These are phyloP conservation scores for Grammomys dolichurus DNA, from an alignment of 2,113 vertebrate genomes.

Conservation along the genomic window DNA sequence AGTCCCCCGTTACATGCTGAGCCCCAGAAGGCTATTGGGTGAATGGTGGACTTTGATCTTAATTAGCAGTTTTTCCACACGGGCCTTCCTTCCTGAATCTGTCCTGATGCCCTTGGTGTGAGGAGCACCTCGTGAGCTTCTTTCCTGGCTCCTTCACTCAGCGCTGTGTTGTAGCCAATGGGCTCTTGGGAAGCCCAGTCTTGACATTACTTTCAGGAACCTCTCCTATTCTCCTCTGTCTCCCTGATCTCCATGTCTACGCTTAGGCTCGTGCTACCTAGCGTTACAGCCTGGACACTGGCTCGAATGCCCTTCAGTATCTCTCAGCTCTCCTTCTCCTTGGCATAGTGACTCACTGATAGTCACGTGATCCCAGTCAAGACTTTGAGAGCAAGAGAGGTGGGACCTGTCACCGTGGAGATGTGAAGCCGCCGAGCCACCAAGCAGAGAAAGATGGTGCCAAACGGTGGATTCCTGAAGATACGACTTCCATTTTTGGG, in stretches of 20 bases:
- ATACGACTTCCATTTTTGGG: background rate
- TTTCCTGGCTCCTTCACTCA: background rate
- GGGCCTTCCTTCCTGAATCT: too few relatives aligned
- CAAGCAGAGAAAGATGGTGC: background rate
- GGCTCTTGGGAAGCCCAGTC: background rate
- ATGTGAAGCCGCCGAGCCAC: background rate
- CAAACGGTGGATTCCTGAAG: background rate
- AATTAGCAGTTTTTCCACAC: too few relatives aligned
- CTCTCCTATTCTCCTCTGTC: background rate
- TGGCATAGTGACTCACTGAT: background rate
- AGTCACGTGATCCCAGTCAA: background rate
- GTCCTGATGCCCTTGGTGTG: fast-evolving
- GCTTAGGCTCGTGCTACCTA: background rate
- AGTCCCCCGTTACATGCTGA: too few relatives aligned
- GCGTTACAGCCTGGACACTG: background rate
- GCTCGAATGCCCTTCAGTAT: background rate
- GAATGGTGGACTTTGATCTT: too few relatives aligned
- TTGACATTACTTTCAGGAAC: background rate
- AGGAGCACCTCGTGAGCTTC: fast-evolving
- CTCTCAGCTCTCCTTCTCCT: background rate
- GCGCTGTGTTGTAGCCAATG: too few relatives aligned
- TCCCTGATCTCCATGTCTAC: background rate
- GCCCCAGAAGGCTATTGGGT: too few relatives aligned
- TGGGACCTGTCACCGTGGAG: background rate
- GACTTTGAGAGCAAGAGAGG: too few relatives aligned